Evolutionary conservation across 2,113 vertebrate genomes (phyloP).

Genomic region (Protobothrops mucrosquamatus): DNA sequence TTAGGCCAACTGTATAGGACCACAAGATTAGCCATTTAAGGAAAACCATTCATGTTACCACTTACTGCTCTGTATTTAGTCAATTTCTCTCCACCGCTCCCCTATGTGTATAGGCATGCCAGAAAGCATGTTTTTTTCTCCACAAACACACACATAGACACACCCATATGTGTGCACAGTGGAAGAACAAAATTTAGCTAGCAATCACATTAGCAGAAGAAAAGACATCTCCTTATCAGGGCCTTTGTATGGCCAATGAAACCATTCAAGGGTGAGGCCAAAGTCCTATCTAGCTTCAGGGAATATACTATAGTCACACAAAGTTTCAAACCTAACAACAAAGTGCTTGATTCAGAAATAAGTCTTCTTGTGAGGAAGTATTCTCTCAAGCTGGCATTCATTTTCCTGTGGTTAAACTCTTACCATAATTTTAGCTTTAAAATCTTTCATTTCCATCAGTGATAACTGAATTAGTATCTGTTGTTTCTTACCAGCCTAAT

Average conservation of each 20-base stretch:
- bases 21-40: conserved; percentile 63
- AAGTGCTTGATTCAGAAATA: not conserved
- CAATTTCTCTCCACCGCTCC: conserved; percentile 44
- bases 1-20: conserved; percentile 40
- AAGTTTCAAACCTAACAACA: not conserved
- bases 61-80: conserved; percentile 49
- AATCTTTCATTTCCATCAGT: not conserved
- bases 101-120: conserved; percentile 30
- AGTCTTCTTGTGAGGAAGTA: not conserved
- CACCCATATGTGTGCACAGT: fast-evolving
- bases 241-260: not conserved
- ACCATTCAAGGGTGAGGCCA: not conserved
- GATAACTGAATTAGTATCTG: not conserved
- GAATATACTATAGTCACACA: not conserved
- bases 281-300: not conserved
- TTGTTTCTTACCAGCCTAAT: not conserved
- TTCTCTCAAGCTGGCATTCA: not conserved
- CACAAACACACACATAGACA: not conserved
- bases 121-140: conserved; percentile 32
- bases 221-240: not conserved
- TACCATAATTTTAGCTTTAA: not conserved
- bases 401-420: not conserved
- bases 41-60: conserved; percentile 53
- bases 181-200: not conserved
- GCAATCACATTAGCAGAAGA: not conserved